These are phyloP conservation scores for Saccostrea cuccullata DNA, from an alignment of 1,140 invertebrate species.

Conservation along the genomic window DNA sequence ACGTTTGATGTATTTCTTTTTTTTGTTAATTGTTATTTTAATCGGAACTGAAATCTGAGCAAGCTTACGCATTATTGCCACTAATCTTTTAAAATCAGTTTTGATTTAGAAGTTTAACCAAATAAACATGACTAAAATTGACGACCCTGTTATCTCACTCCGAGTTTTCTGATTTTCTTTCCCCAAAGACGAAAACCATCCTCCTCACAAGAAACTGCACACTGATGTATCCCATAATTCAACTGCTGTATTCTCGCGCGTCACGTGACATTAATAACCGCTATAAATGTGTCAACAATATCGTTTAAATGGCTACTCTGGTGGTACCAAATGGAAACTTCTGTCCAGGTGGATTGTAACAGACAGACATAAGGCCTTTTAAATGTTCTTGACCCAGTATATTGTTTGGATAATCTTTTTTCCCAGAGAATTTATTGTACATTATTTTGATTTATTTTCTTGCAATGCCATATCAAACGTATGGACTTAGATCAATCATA, in stretches of 20 bases:
- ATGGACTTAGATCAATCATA: neutral
- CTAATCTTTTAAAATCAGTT: neutral
- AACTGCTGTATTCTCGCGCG: neutral
- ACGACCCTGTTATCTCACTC: neutral
- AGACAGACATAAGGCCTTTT: neutral
- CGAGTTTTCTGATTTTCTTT: neutral
- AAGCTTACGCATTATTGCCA: neutral
- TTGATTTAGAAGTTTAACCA: neutral
- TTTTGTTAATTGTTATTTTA: slow-evolving; percentile 10
- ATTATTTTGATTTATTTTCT: slow-evolving; percentile 10
- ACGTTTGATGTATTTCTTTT: slow-evolving; percentile 20
- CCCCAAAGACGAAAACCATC: neutral
- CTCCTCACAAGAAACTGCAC: neutral
- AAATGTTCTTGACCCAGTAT: slow-evolving; percentile 1
- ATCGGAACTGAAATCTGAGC: slow-evolving; percentile 30
- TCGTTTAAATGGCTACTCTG: neutral
- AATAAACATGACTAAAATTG: slow-evolving; percentile 32
- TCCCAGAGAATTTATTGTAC: neutral
- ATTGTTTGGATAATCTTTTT: neutral
- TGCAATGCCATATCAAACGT: neutral
- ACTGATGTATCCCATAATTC: neutral
- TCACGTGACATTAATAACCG: neutral
- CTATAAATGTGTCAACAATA: neutral
- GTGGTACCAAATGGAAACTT: neutral
- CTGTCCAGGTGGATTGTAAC: neutral